A percentile compares a stretch with the other conserved stretches of the same genome.
phyloP scores from a whole-genome alignment of 2,113 vertebrate genomes.

The Equus przewalskii region DNA sequence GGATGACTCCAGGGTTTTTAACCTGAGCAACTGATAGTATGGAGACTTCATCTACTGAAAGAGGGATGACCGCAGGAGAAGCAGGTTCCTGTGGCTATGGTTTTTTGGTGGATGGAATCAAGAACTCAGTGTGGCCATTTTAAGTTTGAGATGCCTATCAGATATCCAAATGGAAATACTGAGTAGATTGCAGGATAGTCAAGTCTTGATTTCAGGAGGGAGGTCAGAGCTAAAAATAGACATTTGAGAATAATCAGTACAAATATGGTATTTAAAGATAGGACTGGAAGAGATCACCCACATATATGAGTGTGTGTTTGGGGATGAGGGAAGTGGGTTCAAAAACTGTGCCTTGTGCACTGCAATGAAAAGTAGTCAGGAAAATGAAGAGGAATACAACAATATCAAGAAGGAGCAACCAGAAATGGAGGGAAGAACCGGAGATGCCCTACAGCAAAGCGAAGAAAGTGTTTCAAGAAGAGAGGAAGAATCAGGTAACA shows the following conservation, averaged over 20 bases:
- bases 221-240: slow-evolving; percentile 50
- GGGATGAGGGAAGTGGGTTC: neutral
- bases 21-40: neutral
- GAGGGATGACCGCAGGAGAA: neutral
- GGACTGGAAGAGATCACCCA: neutral
- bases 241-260: neutral
- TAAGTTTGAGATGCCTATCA: slow-evolving; percentile 4
- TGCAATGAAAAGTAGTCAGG: neutral
- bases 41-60: neutral
- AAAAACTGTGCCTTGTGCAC: neutral
- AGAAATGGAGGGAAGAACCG: neutral
- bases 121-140: neutral
- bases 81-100: neutral
- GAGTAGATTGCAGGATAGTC: neutral
- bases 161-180: neutral
- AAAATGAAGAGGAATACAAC: neutral
- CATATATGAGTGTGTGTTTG: neutral
- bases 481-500: neutral
- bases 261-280: slow-evolving; percentile 7
- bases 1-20: neutral
- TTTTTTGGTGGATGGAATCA: neutral
- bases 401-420: neutral
- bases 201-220: neutral
- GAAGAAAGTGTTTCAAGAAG: neutral
- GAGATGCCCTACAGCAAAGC: neutral